These are phyloP conservation scores for Drosophila hydei DNA, from an alignment of 1,140 invertebrate species.

Conservation along the genomic window DNA sequence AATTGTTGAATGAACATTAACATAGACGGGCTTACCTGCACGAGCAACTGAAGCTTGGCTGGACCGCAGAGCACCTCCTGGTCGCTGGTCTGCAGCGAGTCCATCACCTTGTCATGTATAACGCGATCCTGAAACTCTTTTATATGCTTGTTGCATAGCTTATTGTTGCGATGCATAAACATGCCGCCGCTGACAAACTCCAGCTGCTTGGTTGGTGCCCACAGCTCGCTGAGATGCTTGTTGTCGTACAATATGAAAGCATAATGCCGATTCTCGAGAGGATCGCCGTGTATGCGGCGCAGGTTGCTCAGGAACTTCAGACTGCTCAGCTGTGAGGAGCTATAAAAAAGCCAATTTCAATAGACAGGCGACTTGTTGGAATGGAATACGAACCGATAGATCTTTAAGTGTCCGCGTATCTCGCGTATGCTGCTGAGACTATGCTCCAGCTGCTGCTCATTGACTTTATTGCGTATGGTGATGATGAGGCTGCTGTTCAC, in stretches of 20 bases:
- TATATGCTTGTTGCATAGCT: constrained; percentile 67
- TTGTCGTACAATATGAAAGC: constrained; percentile 71
- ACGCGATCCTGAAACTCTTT: constrained; percentile 46
- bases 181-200: constrained; percentile 64
- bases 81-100: constrained; percentile 68
- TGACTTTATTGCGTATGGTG: constrained; percentile 53
- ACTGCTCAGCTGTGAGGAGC: constrained; percentile 59
- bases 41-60: constrained; percentile 49
- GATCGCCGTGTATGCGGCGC: constrained; percentile 52
- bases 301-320: constrained; percentile 59
- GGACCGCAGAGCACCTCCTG: constrained; percentile 77
- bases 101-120: constrained; percentile 56
- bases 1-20: no score
- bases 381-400: constrained; percentile 54
- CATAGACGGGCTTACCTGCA: constrained; percentile 42
- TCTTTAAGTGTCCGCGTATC: constrained; percentile 70
- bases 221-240: constrained; percentile 57
- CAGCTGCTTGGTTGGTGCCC: constrained; percentile 45
- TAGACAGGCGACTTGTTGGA: background rate
- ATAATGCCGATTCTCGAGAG: constrained; percentile 58
- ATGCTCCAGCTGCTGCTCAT: constrained; percentile 55
- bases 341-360: background rate
- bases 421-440: constrained; percentile 59
- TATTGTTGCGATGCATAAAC: constrained; percentile 73
- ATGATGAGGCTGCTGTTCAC: constrained; percentile 66